These are phyloP conservation scores for Venusia cambrica DNA, from an alignment of 2,888 invertebrate species.

Conservation along the genomic window DNA sequence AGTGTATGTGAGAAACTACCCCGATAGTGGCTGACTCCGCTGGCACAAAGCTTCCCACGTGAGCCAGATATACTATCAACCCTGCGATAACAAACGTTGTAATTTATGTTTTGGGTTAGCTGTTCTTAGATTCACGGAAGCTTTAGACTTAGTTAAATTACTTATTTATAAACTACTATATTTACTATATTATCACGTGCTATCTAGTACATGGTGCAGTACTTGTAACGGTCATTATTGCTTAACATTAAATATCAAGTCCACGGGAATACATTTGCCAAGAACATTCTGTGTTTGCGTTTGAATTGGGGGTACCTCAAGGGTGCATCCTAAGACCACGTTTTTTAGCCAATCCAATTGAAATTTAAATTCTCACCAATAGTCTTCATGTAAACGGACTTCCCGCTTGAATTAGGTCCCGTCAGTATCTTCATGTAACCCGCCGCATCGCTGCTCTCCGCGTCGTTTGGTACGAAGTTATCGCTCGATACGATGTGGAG, in stretches of 20 bases:
- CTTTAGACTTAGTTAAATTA: too few species aligned
- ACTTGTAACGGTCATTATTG: too few species aligned
- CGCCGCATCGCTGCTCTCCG: conserved; percentile 76
- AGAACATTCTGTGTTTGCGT: too few species aligned
- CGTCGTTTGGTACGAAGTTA: conserved; percentile 88
- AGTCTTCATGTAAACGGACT: conserved; percentile 95
- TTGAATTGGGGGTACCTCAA: conserved; percentile 1
- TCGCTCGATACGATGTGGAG: conserved; percentile 84
- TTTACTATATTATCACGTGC: too few species aligned
- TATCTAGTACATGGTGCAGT: too few species aligned
- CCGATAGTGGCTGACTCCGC: conserved; percentile 87
- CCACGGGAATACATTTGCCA: too few species aligned
- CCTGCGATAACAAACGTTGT: too few species aligned
- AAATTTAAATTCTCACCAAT: conserved; percentile 54
- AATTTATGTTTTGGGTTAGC: not conserved
- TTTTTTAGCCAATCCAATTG: conserved; percentile 2
- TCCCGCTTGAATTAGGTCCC: conserved; percentile 95
- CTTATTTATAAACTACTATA: too few species aligned
- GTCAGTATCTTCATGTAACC: conserved; percentile 88
- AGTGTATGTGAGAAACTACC: conserved; percentile 86
- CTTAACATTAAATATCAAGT: too few species aligned
- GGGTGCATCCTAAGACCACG: conserved; percentile 1
- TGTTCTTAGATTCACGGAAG: too few species aligned
- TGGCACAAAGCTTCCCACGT: conserved; percentile 94
- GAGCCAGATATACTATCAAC: conserved; percentile 90